Percentiles rank a stretch among this genome's conserved stretches.
These are phyloP conservation scores for Arge pagana DNA, from an alignment of 2,888 invertebrate genomes.

Conservation along the genomic window DNA sequence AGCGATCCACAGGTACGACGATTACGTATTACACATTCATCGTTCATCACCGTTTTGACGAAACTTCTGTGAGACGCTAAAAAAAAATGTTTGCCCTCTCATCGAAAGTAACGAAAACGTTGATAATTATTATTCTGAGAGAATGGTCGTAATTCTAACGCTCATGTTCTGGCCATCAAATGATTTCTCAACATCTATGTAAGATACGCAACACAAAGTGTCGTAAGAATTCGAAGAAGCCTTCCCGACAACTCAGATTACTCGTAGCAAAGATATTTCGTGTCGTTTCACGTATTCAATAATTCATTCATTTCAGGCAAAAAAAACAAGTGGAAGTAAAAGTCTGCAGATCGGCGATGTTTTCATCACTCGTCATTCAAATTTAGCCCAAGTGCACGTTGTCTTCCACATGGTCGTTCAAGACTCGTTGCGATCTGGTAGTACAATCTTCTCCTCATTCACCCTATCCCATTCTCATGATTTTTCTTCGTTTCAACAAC, in stretches of 20 bases:
- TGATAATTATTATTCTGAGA: no score
- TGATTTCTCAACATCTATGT: no score
- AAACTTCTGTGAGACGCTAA: no score
- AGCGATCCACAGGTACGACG: conserved; percentile 46
- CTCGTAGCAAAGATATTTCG: no score
- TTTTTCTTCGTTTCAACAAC: not conserved
- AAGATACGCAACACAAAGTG: no score
- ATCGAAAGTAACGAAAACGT: no score
- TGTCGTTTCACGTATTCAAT: no score
- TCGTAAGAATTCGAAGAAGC: not conserved
- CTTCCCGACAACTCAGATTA: not conserved
- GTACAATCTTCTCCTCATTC: no score
- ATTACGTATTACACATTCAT: not conserved
- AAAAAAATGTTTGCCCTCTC: no score
- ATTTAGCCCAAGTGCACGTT: conserved; percentile 91
- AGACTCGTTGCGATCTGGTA: conserved; percentile 67
- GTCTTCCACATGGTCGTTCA: conserved; percentile 95
- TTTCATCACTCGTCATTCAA: conserved; percentile 87
- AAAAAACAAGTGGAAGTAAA: conserved; percentile 60
- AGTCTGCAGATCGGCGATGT: conserved; percentile 82
- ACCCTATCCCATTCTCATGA: not conserved
- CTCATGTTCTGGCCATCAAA: no score
- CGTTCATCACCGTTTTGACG: not conserved
- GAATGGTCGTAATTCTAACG: no score
- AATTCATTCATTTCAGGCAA: conserved; percentile 41